Conservation (phyloP, 1,140 invertebrate genomes). For the Calliopsis andreniformis region DNA sequence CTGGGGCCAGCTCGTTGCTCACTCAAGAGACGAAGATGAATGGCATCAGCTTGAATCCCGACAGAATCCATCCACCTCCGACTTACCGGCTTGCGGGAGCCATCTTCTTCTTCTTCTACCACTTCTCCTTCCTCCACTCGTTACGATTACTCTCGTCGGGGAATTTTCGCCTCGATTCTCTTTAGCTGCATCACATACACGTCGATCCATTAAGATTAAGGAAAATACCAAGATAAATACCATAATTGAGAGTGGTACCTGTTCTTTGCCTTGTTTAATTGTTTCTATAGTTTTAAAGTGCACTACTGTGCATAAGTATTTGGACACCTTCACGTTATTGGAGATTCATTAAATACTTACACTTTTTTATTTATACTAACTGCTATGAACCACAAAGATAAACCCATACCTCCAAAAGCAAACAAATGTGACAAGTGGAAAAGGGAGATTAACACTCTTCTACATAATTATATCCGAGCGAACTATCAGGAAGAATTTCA, state of each 20-base stretch:
- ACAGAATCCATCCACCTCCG: constrained; percentile 64
- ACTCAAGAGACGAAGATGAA: constrained; percentile 64
- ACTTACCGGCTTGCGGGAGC: constrained; percentile 49
- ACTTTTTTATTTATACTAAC: too few relatives aligned
- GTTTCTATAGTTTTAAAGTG: too few relatives aligned
- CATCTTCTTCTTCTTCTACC: constrained; percentile 36
- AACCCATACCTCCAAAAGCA: too few relatives aligned
- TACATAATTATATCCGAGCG: neutral
- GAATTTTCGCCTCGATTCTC: constrained; percentile 31
- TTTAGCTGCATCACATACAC: neutral
- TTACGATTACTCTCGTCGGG: neutral
- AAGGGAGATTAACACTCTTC: too few relatives aligned
- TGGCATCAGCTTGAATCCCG: constrained; percentile 61
- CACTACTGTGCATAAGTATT: too few relatives aligned
- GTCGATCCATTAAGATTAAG: constrained; percentile 29
- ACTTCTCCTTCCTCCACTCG: neutral
- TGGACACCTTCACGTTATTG: too few relatives aligned
- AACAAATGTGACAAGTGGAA: too few relatives aligned
- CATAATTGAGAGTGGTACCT: too few relatives aligned
- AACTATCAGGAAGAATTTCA: neutral
- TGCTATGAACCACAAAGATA: too few relatives aligned
- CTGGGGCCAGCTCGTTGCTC: constrained; percentile 45
- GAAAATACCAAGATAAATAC: neutral
- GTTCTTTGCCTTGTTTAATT: too few relatives aligned
- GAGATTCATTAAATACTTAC: too few relatives aligned